Evolutionary conservation across 2,113 vertebrate species (phyloP), one percentile per base, ranked within the genome.

Genomic region (Camarhynchus parvulus): DNA sequence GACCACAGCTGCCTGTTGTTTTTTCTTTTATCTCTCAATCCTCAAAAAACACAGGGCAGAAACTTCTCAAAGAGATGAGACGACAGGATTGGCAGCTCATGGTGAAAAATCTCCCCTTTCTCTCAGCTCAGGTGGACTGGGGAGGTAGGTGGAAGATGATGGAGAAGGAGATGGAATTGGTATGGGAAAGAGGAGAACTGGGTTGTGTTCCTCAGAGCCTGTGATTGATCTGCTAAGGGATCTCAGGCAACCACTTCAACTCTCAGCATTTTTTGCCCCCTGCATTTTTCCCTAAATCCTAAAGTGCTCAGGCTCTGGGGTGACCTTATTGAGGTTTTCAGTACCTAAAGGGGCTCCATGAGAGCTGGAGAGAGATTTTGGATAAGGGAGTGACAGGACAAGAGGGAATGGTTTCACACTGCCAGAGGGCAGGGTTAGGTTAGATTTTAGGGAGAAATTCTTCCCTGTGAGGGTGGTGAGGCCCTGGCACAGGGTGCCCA

Each of bases 71-170:
- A 62, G n/a, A 67, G 64, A 55, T 24, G 77, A 83, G 42, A 27
- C 0, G 2, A 35, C 42, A 89, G 39, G n/a, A 67, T 4, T 58
- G 27, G 47, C 47, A 42, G 35, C 15, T 47, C n/a, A 12, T 2
- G 19, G 50, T 25, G 20, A 28, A 68, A 79, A 62, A 76, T 52
- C 2, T 2, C 11, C 56, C 7, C 17, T 62, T 91, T 52, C 35
- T 61, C 24, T 47, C n/a, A 25, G 21, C n/a, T 53, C 41, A 22
- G 42, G 33, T 46, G 19, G 73, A 13, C 47, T 39, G 31, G 5
- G n/a, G 33, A 78, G 33, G 39, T 15, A 22, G 0, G 0, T 52
- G 44, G 23, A 87, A 7, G 11, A 80, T 23, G 47, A 33, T 21
- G 56, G 58, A 61, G 28, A 31, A 50, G 69, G 42, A 81, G 21